A percentile compares a stretch with the other conserved stretches of the same genome.
These are phyloP conservation scores for Indicator maculatus DNA, from an alignment of 2,113 vertebrate species.

Conservation along the genomic window DNA sequence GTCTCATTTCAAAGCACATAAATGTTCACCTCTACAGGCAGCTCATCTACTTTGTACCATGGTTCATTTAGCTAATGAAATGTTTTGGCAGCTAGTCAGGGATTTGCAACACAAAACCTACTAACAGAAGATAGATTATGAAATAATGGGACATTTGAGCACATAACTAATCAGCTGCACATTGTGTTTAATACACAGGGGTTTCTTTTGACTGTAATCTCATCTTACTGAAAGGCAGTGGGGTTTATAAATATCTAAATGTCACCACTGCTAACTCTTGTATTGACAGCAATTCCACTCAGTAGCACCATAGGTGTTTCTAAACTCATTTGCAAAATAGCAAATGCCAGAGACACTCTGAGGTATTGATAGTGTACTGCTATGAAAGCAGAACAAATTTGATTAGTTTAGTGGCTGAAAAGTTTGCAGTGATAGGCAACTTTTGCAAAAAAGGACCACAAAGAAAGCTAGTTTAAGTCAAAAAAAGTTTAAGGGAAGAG, in stretches of 20 bases:
- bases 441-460: background rate
- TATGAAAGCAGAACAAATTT: constrained; percentile 17
- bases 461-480: background rate
- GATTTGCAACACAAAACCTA: background rate
- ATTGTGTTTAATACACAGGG: background rate
- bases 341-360: background rate
- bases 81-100: constrained; percentile 35
- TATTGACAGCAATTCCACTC: constrained; percentile 5
- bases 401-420: constrained; percentile 3
- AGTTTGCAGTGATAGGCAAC: background rate
- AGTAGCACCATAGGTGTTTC: constrained; percentile 10
- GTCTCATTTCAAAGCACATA: background rate
- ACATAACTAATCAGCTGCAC: background rate
- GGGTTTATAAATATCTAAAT: constrained; percentile 6
- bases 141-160: background rate
- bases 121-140: background rate
- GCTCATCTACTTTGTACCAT: background rate
- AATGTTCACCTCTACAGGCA: background rate
- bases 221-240: background rate
- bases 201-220: background rate
- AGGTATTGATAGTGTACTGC: background rate
- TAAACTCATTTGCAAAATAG: constrained; percentile 9
- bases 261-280: background rate
- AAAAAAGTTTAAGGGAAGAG: background rate
- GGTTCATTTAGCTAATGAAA: constrained; percentile 52